Evolutionary conservation across 2,113 vertebrate species (phyloP).

Genomic region (Phyllostomus hastatus): DNA sequence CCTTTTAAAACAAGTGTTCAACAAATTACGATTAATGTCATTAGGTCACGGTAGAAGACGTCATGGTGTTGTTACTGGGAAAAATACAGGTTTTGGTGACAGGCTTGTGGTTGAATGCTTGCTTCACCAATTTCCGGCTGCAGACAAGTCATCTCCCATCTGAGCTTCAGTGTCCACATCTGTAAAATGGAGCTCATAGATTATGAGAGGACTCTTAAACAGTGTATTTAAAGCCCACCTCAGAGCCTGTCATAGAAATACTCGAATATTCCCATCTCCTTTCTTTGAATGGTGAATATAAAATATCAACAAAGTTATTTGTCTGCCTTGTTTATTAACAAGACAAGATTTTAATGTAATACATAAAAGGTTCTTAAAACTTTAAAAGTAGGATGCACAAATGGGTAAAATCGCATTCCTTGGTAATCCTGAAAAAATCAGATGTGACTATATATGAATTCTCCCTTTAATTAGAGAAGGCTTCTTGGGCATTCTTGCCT

Average conservation of each 20-base stretch:
- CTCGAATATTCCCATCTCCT: background rate
- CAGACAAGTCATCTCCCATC: background rate
- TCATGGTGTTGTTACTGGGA: background rate
- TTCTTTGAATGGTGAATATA: background rate
- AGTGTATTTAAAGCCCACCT: background rate
- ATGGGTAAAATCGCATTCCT: background rate
- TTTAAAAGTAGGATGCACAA: background rate
- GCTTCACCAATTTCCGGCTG: background rate
- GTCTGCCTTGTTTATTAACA: background rate
- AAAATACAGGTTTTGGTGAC: background rate
- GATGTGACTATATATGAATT: background rate
- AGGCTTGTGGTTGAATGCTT: conserved; percentile 1
- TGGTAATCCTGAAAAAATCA: background rate
- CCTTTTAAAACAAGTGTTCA: background rate
- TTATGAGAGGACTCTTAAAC: background rate
- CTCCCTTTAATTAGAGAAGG: background rate
- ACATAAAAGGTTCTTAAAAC: background rate
- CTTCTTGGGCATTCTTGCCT: background rate
- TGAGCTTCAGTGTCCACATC: background rate
- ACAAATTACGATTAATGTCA: background rate
- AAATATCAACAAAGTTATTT: background rate
- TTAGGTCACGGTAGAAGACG: background rate
- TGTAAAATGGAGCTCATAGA: background rate
- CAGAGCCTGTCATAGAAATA: background rate
- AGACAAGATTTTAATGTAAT: conserved; percentile 32